Base-by-base conservation (phyloP, 2,797 vertebrate species). In the Lemur catta region DNA sequence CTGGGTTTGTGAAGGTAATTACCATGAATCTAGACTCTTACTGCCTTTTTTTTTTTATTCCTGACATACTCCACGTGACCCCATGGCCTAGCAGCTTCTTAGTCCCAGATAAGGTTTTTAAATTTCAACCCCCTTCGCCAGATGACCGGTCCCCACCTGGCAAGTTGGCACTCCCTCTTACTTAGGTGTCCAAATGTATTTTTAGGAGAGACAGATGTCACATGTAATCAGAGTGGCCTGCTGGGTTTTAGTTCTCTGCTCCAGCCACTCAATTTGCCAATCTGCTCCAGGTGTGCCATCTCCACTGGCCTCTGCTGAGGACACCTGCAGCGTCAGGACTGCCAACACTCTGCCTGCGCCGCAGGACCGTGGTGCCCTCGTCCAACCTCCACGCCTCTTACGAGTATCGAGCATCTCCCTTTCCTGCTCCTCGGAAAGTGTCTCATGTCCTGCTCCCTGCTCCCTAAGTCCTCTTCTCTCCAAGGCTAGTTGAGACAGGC, bases 311-410 rank as follows among this genome's bases (percentile, higher is more conserved):
- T 76, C 50, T 43, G 50, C 17, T 20, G 28, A 33, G 79, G 46
- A 38, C 26, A 33, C 65, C 33, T 35, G 20, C 43, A 48, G 24
- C 26, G 59, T 57, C 41, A 50, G 38, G 52, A 20, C 20, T 0
- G 20, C 55, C 30, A 63, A 38, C 1, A 3, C 24, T 55, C n/a
- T 4, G 59, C 67, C 46, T 26, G 15, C 2, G 20, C 12, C 0
- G 4, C 12, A 35, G 76, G 13, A 52, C 12, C 15, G 30, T 0
- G 0, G 43, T 10, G 1, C 26, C 76, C 65, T 78, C 0, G 0
- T 9, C n/a, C 46, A 24, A n/a, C n/a, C 20, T 52, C 61, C 15
- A n/a, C 10, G 24, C 41, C 38, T 67, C n/a, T 26, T 14, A 15
- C 2, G 1, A 63, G 4, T 4, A 61, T 3, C 26, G 50, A 50